Evolutionary conservation across 1,140 invertebrate species (phyloP), one percentile per base, ranked within the genome.

Genomic region (Cecropterus lyciades): DNA sequence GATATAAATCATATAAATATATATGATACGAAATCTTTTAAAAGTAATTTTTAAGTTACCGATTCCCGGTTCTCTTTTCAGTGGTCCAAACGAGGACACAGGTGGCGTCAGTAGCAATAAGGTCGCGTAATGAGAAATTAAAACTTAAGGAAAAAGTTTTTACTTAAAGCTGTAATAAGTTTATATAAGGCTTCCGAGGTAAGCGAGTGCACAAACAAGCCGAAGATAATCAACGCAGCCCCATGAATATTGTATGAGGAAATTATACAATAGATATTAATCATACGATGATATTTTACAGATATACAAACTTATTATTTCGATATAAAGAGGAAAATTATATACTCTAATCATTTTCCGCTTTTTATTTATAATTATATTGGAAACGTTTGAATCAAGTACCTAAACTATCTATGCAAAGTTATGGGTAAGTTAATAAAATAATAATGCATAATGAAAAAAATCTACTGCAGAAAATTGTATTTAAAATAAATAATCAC

Each of bases 121-220:
- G 55, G 55, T 27, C 55, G 42, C 42, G 20, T 57, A 57, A 57
- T 30, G 42, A 57, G 40, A 42, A 57, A 57, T 57, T 57, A 45
- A 57, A 57, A 57, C 40, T 57, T 16, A 37, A 57, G 55, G 55
- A 57, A 57, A 56, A 56, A 45, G 55, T 57, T 45, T 56, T 57
- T 57, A 14, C 14, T 57, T 45, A 15, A 57, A 57, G 53, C 40
- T 43, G 16, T 27, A 45, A 30, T 57, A 24, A 57, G 17, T 42
- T 57, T 57, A 57, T 40, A 45, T 45, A 57, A 57, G 53, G 53
- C 40, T 57, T 43, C 24, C 53, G 53, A 57, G 53, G 53, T 16
- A 24, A 57, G 27, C 53, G 13, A 57, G 53, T 13, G 20, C 17
- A 24, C 1, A 45, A 16, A 43, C 13, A 43, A 55, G 33, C 16